phyloP scores from a whole-genome alignment of 2,797 vertebrate genomes.

The Harpagifer antarcticus region DNA sequence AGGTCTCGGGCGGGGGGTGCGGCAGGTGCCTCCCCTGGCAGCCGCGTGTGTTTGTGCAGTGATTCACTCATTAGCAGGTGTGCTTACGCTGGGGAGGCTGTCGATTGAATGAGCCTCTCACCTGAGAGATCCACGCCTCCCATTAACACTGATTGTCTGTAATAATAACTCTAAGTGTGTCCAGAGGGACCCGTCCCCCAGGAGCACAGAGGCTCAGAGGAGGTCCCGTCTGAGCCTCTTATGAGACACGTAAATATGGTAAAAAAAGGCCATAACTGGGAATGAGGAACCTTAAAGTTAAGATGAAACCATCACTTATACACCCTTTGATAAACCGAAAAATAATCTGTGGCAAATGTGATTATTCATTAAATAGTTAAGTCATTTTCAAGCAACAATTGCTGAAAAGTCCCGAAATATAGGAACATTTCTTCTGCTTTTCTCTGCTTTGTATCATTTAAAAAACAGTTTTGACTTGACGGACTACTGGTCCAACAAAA shows the following conservation, averaged over 20 bases:
- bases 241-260: conserved; percentile 3
- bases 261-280: not conserved
- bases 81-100: conserved; percentile 68
- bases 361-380: not conserved
- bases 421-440: not conserved
- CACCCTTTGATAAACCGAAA: not conserved
- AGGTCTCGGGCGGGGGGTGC: conserved; percentile 11
- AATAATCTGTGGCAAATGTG: not conserved
- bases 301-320: not conserved
- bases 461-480: not conserved
- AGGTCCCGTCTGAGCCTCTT: conserved; percentile 28
- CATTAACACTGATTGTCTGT: conserved; percentile 78
- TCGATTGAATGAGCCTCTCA: conserved; percentile 80
- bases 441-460: not conserved
- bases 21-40: conserved; percentile 29
- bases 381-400: not conserved
- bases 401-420: no score
- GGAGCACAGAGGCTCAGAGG: conserved; percentile 53
- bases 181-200: conserved; percentile 68
- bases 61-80: conserved; percentile 76
- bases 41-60: conserved; percentile 44
- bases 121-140: conserved; percentile 78
- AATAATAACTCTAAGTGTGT: conserved; percentile 83
- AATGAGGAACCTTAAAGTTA: not conserved
- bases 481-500: not conserved